These are phyloP conservation scores for Pangasianodon gigas DNA, from an alignment of 2,113 vertebrate genomes.

Conservation along the genomic window DNA sequence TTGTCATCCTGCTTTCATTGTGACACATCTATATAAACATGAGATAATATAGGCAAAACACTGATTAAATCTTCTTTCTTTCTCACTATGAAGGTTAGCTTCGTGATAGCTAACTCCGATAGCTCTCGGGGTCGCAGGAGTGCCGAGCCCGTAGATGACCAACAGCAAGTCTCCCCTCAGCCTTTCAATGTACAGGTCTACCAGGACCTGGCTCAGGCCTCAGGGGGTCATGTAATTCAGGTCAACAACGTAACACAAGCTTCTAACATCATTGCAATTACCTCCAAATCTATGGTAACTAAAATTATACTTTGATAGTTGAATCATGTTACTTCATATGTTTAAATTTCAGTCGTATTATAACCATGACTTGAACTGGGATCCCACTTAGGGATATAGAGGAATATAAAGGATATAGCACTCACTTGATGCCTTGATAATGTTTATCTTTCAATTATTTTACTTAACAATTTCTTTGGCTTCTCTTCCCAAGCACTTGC, in stretches of 20 bases:
- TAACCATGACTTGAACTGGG: neutral
- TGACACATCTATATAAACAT: neutral
- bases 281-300: constrained; percentile 61
- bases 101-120: constrained; percentile 62
- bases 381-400: neutral
- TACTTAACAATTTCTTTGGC: neutral
- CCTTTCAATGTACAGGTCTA: constrained; percentile 58
- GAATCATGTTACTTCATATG: neutral
- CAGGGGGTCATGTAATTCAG: constrained; percentile 67
- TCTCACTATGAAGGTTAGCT: constrained; percentile 63
- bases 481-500: no score
- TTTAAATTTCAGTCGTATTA: neutral
- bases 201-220: constrained; percentile 62
- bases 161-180: neutral
- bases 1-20: neutral
- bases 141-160: neutral
- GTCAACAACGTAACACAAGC: constrained; percentile 59
- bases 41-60: neutral
- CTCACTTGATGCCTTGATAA: no score
- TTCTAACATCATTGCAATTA: constrained; percentile 62
- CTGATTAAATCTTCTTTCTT: neutral
- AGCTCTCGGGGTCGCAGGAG: neutral
- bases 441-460: neutral
- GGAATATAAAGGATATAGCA: no score
- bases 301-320: neutral